Percentiles rank a stretch among this genome's conserved stretches.
These are phyloP conservation scores for Microtus californicus DNA, from an alignment of 2,797 vertebrate genomes.

Conservation along the genomic window DNA sequence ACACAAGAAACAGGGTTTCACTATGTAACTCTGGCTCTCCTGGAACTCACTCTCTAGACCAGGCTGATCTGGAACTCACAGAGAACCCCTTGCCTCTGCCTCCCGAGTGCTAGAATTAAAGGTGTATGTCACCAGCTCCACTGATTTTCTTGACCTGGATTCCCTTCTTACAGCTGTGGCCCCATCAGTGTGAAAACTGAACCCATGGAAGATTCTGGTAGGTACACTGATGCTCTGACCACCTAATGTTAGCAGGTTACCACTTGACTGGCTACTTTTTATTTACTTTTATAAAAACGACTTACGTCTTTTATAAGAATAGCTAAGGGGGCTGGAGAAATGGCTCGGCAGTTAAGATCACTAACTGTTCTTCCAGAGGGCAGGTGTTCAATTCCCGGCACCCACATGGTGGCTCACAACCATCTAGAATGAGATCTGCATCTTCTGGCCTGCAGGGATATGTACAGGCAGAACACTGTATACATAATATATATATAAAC, in stretches of 20 bases:
- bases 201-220: slow-evolving; percentile 87
- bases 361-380: no score
- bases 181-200: slow-evolving; percentile 88
- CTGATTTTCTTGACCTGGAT: slow-evolving; percentile 13
- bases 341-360: no score
- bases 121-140: not conserved
- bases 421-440: no score
- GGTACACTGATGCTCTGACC: slow-evolving; percentile 52
- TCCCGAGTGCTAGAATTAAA: not conserved
- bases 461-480: no score
- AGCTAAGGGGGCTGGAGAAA: no score
- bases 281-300: not conserved
- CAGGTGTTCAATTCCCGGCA: no score
- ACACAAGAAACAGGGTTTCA: not conserved
- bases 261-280: not conserved
- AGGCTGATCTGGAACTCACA: not conserved
- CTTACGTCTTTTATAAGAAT: not conserved
- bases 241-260: not conserved
- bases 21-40: not conserved
- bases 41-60: not conserved
- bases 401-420: no score
- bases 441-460: no score
- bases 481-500: no score
- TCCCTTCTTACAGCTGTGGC: slow-evolving; percentile 81
- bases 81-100: not conserved